Conservation (phyloP, 2,113 vertebrate genomes). For the Vulpes vulpes region DNA sequence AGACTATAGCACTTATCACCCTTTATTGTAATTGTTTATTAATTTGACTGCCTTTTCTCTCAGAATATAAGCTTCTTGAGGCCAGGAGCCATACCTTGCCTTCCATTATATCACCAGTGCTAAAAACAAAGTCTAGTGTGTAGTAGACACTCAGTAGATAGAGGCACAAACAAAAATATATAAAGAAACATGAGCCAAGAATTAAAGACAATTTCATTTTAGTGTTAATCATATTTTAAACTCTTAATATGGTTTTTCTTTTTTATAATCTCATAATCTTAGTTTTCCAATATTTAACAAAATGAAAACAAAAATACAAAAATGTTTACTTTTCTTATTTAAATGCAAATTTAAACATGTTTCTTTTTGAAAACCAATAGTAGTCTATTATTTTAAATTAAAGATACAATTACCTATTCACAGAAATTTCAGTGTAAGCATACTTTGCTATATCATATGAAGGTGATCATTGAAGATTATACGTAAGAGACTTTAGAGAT, state of each 20-base stretch:
- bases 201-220: neutral
- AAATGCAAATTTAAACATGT: conserved; percentile 37
- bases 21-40: neutral
- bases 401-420: neutral
- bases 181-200: conserved; percentile 14
- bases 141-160: neutral
- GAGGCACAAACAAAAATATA: neutral
- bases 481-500: conserved; percentile 55
- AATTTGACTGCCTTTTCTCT: neutral
- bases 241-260: conserved; percentile 1
- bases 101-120: neutral
- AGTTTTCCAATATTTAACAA: neutral
- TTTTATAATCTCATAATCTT: neutral
- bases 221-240: conserved; percentile 31
- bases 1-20: neutral
- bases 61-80: neutral
- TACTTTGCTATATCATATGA: neutral
- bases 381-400: conserved; percentile 17
- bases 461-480: neutral
- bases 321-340: conserved; percentile 24
- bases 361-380: conserved; percentile 44
- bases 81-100: neutral
- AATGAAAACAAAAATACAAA: neutral
- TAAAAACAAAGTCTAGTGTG: conserved; percentile 25
- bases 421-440: conserved; percentile 6